Evolutionary conservation across 1,140 invertebrate species (phyloP).

Genomic region (Sinella curviseta): DNA sequence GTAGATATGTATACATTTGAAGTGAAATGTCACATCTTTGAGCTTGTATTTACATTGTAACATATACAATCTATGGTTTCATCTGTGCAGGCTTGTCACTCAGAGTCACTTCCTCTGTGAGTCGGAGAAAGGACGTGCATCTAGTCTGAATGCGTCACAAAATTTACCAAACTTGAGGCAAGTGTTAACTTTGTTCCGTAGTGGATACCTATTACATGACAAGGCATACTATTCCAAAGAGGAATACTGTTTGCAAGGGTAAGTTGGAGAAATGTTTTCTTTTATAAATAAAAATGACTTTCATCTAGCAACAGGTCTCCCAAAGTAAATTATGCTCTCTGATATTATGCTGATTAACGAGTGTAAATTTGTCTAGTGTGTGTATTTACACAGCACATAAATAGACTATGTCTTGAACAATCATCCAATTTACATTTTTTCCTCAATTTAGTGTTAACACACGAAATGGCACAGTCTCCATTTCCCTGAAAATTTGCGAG

Average conservation of each 20-base stretch:
- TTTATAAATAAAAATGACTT: neutral
- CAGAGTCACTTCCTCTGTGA: neutral
- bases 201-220: neutral
- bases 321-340: too few relatives aligned
- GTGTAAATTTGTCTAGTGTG: too few relatives aligned
- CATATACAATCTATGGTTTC: neutral
- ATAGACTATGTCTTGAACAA: neutral
- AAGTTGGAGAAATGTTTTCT: neutral
- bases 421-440: neutral
- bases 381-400: neutral
- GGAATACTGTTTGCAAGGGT: neutral
- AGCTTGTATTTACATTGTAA: neutral
- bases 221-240: neutral
- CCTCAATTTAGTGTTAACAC: neutral
- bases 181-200: neutral
- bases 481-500: constrained; percentile 9
- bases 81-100: neutral
- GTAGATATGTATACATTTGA: too few relatives aligned
- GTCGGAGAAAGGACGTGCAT: neutral
- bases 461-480: neutral
- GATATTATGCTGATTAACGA: too few relatives aligned
- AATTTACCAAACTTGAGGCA: neutral
- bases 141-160: neutral
- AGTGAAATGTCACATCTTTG: too few relatives aligned
- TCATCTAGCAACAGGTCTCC: neutral